phyloP scores from a whole-genome alignment of 1,140 invertebrate genomes.

The Brachionus calyciflorus region DNA sequence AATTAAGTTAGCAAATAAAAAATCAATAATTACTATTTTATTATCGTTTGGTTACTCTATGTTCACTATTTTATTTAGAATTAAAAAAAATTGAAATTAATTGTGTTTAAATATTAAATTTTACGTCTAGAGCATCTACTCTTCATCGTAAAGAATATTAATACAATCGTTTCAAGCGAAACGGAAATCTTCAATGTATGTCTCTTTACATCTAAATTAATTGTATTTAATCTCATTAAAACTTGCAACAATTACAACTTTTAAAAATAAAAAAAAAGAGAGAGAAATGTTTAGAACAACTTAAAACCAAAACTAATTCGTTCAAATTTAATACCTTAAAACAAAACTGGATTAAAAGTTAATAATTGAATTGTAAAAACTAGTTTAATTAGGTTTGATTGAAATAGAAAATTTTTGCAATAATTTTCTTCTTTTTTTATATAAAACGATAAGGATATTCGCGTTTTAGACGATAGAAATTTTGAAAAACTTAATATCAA shows the following conservation, averaged over 20 bases:
- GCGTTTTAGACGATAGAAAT: too few relatives aligned
- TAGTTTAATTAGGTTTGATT: conserved; percentile 4
- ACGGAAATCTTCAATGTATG: conserved; percentile 12
- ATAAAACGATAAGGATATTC: conserved; percentile 8
- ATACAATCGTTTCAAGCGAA: not conserved
- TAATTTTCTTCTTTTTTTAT: not conserved
- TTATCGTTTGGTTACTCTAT: too few relatives aligned
- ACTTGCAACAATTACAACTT: conserved; percentile 21
- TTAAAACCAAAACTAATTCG: not conserved
- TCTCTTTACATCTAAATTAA: too few relatives aligned
- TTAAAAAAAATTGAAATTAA: conserved; percentile 13
- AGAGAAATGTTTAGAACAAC: too few relatives aligned
- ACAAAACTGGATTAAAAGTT: conserved; percentile 28
- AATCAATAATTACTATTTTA: too few relatives aligned
- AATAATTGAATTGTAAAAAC: conserved; percentile 14
- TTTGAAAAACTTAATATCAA: too few relatives aligned
- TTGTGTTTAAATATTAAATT: conserved; percentile 16
- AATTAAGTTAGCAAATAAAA: not conserved
- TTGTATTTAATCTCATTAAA: conserved; percentile 31
- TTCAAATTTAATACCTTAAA: conserved; percentile 26
- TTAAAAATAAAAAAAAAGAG: conserved; percentile 17
- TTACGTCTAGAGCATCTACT: conserved; percentile 14
- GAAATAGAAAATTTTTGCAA: not conserved
- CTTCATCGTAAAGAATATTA: not conserved
- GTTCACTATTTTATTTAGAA: conserved; percentile 16